phyloP scores from a whole-genome alignment of 2,113 vertebrate genomes.

The Cyphomyrus discorhynchus region DNA sequence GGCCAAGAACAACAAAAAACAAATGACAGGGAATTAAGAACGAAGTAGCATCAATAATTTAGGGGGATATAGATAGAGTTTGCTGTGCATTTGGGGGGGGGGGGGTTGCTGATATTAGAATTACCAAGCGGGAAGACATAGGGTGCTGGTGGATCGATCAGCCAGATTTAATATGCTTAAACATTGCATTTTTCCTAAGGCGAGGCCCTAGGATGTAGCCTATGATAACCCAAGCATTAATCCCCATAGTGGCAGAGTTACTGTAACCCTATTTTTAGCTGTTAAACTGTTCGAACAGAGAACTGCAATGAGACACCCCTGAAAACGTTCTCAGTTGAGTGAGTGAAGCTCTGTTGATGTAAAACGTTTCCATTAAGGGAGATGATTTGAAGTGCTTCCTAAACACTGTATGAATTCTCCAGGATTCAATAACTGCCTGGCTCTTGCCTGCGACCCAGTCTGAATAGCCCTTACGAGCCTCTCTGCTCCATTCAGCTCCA shows the following conservation, averaged over 20 bases:
- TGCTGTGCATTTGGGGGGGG: not conserved
- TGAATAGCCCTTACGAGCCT: conserved; percentile 38
- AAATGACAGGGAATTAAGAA: not conserved
- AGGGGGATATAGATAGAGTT: not conserved
- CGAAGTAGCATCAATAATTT: not conserved
- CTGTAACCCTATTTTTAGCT: not conserved
- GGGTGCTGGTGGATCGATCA: not conserved
- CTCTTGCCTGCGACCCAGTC: conserved; percentile 35
- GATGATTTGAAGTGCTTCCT: conserved; percentile 37
- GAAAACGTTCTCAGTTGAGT: not conserved
- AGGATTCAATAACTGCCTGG: conserved; percentile 55
- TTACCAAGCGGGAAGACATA: not conserved
- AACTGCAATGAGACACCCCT: not conserved
- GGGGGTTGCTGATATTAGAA: not conserved
- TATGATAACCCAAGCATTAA: not conserved
- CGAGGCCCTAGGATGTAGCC: not conserved
- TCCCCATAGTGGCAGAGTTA: not conserved
- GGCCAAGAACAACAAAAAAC: not conserved
- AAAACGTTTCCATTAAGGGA: conserved; percentile 42
- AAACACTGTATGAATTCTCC: conserved; percentile 44
- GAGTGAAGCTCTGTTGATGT: not conserved
- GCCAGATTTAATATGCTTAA: not conserved
- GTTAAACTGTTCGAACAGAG: not conserved
- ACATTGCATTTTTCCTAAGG: not conserved
- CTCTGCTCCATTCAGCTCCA: conserved; percentile 39